Evolutionary conservation across 2,113 vertebrate species (phyloP).

Genomic region (Anseranas semipalmata): DNA sequence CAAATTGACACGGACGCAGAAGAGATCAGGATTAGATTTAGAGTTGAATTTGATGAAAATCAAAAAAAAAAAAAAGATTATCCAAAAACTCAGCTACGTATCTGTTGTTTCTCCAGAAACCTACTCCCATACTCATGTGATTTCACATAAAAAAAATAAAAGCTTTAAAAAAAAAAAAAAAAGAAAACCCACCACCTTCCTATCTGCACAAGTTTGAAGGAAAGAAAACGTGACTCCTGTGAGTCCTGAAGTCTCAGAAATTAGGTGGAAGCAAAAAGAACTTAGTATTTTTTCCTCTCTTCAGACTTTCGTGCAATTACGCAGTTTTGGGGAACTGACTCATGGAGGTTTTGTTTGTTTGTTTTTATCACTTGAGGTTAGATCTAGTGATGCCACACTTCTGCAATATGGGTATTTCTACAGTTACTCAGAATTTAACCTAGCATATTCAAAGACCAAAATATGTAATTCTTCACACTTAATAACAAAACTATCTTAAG

Average conservation of each 20-base stretch:
- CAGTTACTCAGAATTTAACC: background rate
- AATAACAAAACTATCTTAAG: background rate
- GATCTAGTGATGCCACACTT: background rate
- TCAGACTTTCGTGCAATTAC: background rate
- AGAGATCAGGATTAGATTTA: background rate
- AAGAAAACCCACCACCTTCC: background rate
- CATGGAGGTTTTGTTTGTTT: background rate
- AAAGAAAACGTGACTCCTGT: background rate
- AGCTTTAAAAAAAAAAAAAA: background rate
- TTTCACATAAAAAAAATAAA: background rate
- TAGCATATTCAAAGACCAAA: background rate
- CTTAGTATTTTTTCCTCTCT: background rate
- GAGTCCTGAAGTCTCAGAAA: background rate
- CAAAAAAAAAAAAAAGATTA: background rate
- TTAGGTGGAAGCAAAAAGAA: background rate
- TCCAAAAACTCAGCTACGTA: background rate
- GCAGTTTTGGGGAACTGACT: background rate
- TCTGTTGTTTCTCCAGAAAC: background rate
- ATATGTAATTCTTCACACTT: background rate
- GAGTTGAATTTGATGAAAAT: background rate
- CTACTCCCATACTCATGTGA: accelerated
- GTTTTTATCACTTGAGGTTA: background rate
- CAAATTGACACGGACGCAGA: background rate
- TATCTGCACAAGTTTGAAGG: background rate
- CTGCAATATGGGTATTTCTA: background rate